A percentile compares a stretch with the other conserved stretches of the same genome.
Conservation (phyloP, 2,113 vertebrate genomes). For the Ginglymostoma cirratum region DNA sequence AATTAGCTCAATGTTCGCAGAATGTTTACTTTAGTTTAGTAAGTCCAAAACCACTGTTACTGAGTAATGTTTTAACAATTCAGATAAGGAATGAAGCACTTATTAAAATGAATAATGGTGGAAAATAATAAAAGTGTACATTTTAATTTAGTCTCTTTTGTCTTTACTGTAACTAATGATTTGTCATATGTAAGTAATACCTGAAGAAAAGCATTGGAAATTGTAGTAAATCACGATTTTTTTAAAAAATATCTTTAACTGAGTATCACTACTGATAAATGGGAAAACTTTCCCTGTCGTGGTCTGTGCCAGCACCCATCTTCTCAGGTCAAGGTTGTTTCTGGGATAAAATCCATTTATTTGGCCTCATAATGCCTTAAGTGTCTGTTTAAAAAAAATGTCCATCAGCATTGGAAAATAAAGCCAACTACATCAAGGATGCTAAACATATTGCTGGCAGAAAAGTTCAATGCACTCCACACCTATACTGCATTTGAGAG, state of each 20-base stretch:
- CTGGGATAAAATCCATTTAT: background rate
- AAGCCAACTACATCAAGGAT: background rate
- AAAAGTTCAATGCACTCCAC: too few relatives aligned
- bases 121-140: background rate
- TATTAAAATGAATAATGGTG: conserved; percentile 6
- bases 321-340: background rate
- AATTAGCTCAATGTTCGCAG: background rate
- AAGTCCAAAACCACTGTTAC: background rate
- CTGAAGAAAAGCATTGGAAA: background rate
- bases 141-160: background rate
- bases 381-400: background rate
- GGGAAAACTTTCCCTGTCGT: background rate
- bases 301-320: background rate
- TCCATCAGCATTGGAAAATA: background rate
- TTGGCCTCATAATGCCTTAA: background rate
- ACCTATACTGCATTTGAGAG: background rate
- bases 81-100: background rate
- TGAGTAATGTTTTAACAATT: background rate
- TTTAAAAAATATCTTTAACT: background rate
- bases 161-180: background rate
- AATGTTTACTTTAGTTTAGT: background rate
- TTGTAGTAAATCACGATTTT: background rate
- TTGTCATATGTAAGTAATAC: background rate
- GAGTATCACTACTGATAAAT: background rate
- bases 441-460: background rate